phyloP scores from a whole-genome alignment of 2,113 vertebrate genomes.

The Sinosuthora webbiana region DNA sequence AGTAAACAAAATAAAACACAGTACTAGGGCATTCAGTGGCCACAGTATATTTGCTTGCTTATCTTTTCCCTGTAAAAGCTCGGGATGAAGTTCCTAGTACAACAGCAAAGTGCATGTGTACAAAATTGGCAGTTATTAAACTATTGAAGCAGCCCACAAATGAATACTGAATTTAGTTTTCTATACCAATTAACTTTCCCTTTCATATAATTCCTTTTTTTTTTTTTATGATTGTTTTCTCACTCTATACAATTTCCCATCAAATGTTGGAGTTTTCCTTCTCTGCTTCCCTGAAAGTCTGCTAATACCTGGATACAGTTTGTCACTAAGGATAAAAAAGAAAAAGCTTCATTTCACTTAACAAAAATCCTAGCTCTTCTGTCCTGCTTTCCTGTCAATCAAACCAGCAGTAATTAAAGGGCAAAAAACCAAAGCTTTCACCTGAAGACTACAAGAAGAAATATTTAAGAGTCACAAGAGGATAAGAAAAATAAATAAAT shows the following conservation, averaged over 20 bases:
- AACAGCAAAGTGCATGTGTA: conserved; percentile 31
- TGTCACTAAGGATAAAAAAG: conserved; percentile 29
- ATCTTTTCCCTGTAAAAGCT: conserved; percentile 47
- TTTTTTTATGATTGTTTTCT: background rate
- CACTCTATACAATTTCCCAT: conserved; percentile 47
- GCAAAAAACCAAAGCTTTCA: background rate
- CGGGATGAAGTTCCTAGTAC: conserved; percentile 59
- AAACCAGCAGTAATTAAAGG: conserved; percentile 67
- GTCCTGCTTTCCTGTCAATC: conserved; percentile 53
- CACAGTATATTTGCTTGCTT: conserved; percentile 64
- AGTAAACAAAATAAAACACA: conserved; percentile 79
- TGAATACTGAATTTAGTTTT: conserved; percentile 54
- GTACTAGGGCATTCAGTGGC: conserved; percentile 63
- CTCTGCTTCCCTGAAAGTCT: background rate
- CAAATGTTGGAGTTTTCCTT: conserved; percentile 46
- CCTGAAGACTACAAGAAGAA: background rate
- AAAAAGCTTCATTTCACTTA: background rate
- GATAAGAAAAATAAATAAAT: conserved; percentile 41
- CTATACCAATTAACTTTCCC: conserved; percentile 52
- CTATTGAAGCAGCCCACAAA: conserved; percentile 61
- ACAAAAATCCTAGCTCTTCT: background rate
- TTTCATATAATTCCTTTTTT: background rate
- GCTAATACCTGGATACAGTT: conserved; percentile 29
- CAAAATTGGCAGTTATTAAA: conserved; percentile 67
- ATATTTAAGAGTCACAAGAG: background rate